phyloP scores from a whole-genome alignment of 2,888 invertebrate genomes.

The Mylabris sibirica region DNA sequence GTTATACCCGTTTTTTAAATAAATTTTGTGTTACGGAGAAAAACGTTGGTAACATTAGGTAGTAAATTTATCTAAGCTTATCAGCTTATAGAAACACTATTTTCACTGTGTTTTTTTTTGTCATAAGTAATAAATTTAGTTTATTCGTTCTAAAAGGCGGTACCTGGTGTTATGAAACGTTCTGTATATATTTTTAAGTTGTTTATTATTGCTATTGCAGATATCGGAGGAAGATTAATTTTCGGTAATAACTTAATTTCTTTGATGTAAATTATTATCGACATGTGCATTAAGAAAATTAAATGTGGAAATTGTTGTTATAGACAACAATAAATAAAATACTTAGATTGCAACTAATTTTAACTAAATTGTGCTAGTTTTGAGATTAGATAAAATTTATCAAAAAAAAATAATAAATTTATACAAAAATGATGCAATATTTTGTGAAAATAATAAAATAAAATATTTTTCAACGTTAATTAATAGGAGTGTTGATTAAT shows the following conservation, averaged over 20 bases:
- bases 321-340: not conserved
- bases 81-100: no score
- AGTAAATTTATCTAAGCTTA: no score
- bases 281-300: not conserved
- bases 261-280: not conserved
- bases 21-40: no score
- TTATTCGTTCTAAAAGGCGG: no score
- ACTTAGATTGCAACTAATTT: not conserved
- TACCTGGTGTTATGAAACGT: not conserved
- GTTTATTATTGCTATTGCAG: no score
- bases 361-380: not conserved
- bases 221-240: no score
- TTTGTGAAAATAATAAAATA: not conserved
- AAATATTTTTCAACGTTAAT: not conserved
- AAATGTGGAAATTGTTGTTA: not conserved
- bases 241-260: no score
- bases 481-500: not conserved
- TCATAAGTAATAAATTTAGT: no score
- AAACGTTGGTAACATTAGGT: no score
- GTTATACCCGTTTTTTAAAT: no score
- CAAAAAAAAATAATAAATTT: not conserved
- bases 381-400: slow-evolving; percentile 8
- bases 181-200: not conserved
- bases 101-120: no score
- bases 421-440: not conserved